Evolutionary conservation across 2,888 invertebrate species (phyloP).

Genomic region (Andrena flavipes): DNA sequence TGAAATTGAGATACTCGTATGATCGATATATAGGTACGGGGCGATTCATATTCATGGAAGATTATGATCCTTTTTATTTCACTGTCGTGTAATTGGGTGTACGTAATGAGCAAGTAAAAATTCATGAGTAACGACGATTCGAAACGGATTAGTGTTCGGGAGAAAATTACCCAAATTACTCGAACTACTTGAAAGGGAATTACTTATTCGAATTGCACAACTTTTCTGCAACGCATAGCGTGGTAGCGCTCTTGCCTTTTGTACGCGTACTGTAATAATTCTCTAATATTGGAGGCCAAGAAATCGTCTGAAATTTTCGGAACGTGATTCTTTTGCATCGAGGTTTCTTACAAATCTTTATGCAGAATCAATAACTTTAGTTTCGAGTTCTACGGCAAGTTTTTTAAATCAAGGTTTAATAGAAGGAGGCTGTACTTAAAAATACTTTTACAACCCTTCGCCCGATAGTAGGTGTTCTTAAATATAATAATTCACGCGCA

Average conservation of each 20-base stretch:
- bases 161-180: slow-evolving; percentile 14
- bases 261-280: background rate
- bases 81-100: background rate
- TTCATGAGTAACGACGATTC: slow-evolving; percentile 5
- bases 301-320: background rate
- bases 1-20: too few relatives aligned
- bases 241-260: background rate
- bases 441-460: background rate
- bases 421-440: background rate
- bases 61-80: background rate
- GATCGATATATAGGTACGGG: background rate
- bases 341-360: background rate
- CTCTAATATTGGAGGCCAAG: background rate
- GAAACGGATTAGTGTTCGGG: slow-evolving; percentile 1
- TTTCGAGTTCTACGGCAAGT: background rate
- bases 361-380: too few relatives aligned
- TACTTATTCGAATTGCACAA: background rate
- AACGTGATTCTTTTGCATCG: background rate
- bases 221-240: background rate
- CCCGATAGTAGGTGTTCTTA: background rate
- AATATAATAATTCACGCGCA: background rate
- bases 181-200: background rate
- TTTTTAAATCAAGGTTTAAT: background rate
- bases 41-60: background rate
- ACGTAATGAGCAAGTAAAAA: background rate